phyloP scores from a whole-genome alignment of 2,797 vertebrate species.

The Thamnophis elegans region DNA sequence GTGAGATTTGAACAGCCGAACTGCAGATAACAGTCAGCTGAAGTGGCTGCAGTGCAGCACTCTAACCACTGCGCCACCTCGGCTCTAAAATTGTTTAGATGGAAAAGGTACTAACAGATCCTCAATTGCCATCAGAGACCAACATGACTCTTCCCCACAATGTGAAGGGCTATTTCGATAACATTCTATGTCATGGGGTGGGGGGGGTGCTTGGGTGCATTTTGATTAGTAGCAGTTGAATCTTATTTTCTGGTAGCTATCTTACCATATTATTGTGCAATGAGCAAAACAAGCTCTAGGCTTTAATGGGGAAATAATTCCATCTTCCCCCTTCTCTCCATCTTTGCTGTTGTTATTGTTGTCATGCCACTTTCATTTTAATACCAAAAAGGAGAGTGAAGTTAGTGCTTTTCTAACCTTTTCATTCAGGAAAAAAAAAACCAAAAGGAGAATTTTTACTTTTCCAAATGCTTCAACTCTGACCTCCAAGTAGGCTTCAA shows the following conservation, averaged over 20 bases:
- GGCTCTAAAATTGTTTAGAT: neutral
- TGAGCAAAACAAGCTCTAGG: neutral
- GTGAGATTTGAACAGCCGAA: too few relatives aligned
- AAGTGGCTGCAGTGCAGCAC: too few relatives aligned
- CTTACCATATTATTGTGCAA: neutral
- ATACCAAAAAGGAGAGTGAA: neutral
- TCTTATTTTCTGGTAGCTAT: neutral
- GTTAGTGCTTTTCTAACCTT: neutral
- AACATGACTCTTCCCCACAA: neutral
- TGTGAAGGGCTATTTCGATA: neutral
- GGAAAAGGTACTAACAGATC: neutral
- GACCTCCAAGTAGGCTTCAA: constrained; percentile 59
- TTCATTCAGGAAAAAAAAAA: neutral
- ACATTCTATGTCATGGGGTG: neutral
- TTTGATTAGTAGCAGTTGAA: neutral
- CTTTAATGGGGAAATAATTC: neutral
- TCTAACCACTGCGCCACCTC: too few relatives aligned
- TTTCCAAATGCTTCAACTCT: constrained; percentile 38
- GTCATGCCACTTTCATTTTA: neutral
- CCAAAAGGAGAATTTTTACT: neutral
- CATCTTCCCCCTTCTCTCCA: neutral
- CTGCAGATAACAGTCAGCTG: too few relatives aligned
- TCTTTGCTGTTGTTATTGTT: neutral
- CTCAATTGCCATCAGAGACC: neutral
- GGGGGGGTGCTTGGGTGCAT: neutral